A percentile compares a stretch with the other conserved stretches of the same genome.
These are phyloP conservation scores for Volucella bombylans DNA, from an alignment of 2,888 invertebrate species.

Conservation along the genomic window DNA sequence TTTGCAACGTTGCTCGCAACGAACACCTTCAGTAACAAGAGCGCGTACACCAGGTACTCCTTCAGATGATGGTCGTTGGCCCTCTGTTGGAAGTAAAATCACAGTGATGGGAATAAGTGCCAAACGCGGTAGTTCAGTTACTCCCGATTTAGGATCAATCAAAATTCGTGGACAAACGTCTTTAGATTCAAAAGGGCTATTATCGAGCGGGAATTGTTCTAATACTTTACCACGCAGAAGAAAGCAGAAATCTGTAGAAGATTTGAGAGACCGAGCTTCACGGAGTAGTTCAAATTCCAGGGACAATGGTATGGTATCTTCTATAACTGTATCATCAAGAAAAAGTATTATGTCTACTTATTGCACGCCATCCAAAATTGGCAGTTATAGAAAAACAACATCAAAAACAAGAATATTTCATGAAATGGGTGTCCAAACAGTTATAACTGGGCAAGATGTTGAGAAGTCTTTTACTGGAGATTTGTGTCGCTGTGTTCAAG, in stretches of 20 bases:
- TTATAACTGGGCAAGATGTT: constrained; percentile 88
- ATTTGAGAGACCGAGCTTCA: constrained; percentile 81
- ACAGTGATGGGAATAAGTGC: constrained; percentile 48
- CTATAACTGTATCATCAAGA: constrained; percentile 78
- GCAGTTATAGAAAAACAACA: constrained; percentile 76
- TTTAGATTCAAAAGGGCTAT: constrained; percentile 81
- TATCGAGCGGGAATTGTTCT: constrained; percentile 86
- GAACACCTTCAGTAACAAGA: constrained; percentile 84
- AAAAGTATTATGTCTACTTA: constrained; percentile 76
- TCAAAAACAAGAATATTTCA: constrained; percentile 89
- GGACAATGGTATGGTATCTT: constrained; percentile 82
- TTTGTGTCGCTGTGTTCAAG: constrained; percentile 77
- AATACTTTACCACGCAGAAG: constrained; percentile 90
- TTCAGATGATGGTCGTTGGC: constrained; percentile 89
- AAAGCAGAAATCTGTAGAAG: constrained; percentile 86
- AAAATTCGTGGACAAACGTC: constrained; percentile 78
- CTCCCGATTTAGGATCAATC: constrained; percentile 79
- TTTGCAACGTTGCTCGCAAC: constrained; percentile 79
- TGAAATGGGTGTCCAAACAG: constrained; percentile 90
- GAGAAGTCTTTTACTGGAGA: constrained; percentile 88
- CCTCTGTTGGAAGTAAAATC: constrained; percentile 80
- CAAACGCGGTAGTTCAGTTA: constrained; percentile 79
- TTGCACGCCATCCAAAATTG: constrained; percentile 74
- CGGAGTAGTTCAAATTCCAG: constrained; percentile 83
- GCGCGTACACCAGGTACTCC: constrained; percentile 86